Base-by-base conservation (phyloP, 2,797 vertebrate genomes). In the Threskiornis aethiopicus region DNA sequence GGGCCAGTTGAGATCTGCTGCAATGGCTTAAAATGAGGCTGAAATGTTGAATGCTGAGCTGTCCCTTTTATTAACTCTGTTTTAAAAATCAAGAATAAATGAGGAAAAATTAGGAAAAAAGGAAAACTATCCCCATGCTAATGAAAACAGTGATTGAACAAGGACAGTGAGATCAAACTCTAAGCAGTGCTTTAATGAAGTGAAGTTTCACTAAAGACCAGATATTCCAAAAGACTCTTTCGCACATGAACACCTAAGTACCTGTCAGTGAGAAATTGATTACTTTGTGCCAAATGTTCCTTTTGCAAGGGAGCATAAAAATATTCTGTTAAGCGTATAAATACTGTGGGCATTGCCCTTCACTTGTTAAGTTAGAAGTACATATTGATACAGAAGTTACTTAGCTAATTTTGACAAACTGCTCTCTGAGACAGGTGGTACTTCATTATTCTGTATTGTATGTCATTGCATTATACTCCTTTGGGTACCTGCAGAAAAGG, bases 391-490 rank as follows among this genome's bases (percentile, higher is more conserved):
- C 21, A 66, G 62, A 80, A 59, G 51, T 42, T 71, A 24, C 16
- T 55, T 64, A 55, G 11, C 16, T 76, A 37, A 46, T 82, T 89
- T 87, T 87, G 16, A 58, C 18, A 54, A n/a, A 14, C 29, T 72
- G 2, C 11, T 31, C 39, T 69, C 51, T 65, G 54, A 58, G 26
- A 26, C 1, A 5, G 70, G 39, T 16, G 13, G 5, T 35, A 33
- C 10, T 70, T 89, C 13, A 28, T 28, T 69, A 35, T 54, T 69
- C 11, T 52, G 9, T 31, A 11, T 10, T 51, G 2, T 7, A 5
- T 10, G 15, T 55, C 28, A 22, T 25, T 15, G 5, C 0, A 0
- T 51, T 54, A 26, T 47, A 9, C 19, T 72, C 17, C 41, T 66
- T 59, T 51, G 73, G 3, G 17, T 54, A 35, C 6, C 54, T 44